Evolutionary conservation across 2,797 vertebrate genomes (phyloP).

Genomic region (Nyctalus aviator): DNA sequence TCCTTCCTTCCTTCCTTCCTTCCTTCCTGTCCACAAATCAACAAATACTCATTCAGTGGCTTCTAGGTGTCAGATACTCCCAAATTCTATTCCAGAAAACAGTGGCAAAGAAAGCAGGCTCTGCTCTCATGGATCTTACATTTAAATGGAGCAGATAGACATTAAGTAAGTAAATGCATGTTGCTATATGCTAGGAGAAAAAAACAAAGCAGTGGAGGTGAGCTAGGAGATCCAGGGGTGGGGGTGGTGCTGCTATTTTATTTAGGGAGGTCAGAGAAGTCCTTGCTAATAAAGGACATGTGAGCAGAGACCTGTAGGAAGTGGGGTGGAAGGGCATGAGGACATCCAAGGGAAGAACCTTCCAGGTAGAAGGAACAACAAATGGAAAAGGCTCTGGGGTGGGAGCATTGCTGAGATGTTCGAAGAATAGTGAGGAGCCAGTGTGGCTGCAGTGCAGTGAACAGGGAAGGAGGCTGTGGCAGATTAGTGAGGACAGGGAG

Average conservation of each 20-base stretch:
- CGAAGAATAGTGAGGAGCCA: background rate
- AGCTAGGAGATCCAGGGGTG: rapidly evolving
- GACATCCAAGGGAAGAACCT: background rate
- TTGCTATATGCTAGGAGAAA: background rate
- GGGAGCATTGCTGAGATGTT: too few species aligned
- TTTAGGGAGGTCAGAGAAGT: background rate
- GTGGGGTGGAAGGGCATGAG: too few species aligned
- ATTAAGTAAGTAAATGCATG: background rate
- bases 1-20: background rate
- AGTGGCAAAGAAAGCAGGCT: background rate
- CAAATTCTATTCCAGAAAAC: background rate
- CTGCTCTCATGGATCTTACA: background rate
- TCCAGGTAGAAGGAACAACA: background rate
- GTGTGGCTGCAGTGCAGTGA: background rate
- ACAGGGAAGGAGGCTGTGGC: background rate
- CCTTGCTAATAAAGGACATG: background rate
- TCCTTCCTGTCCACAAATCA: background rate
- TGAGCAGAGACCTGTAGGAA: background rate
- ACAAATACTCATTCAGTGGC: background rate
- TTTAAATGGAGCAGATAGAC: background rate
- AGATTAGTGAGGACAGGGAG: rapidly evolving
- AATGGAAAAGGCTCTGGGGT: background rate
- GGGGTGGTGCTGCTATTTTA: too few species aligned
- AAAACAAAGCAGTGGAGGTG: background rate
- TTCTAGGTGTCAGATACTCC: background rate